A percentile compares a stretch with the other conserved stretches of the same genome.
Conservation (phyloP, 1,140 invertebrate genomes). For the Drosophila saltans region DNA sequence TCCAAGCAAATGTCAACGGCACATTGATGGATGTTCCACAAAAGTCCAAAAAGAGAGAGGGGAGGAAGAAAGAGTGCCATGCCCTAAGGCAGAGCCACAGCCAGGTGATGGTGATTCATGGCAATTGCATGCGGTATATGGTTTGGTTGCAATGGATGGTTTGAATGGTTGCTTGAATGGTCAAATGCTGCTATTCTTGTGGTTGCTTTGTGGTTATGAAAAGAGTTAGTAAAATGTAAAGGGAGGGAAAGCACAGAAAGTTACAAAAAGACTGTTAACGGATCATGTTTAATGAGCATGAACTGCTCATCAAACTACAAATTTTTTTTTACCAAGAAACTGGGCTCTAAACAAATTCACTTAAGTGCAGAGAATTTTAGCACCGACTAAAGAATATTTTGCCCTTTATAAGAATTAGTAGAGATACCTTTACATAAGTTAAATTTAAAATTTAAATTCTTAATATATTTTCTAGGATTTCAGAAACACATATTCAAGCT, state of each 20-base stretch:
- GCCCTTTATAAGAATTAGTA: too few relatives aligned
- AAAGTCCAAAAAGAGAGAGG: constrained; percentile 25
- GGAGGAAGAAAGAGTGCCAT: neutral
- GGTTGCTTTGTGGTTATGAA: constrained; percentile 47
- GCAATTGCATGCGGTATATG: constrained; percentile 75
- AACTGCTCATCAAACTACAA: constrained; percentile 14
- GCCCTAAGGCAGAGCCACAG: constrained; percentile 42
- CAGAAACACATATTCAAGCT: too few relatives aligned
- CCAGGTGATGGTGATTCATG: constrained; percentile 80
- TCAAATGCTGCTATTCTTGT: constrained; percentile 55
- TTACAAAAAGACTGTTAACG: constrained; percentile 40
- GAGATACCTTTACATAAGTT: too few relatives aligned
- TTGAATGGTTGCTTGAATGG: constrained; percentile 37
- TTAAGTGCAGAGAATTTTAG: too few relatives aligned
- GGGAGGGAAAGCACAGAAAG: constrained; percentile 3
- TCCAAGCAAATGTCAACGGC: constrained; percentile 78
- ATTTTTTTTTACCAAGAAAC: neutral
- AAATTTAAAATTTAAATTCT: too few relatives aligned
- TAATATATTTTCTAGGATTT: too few relatives aligned
- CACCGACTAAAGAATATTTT: too few relatives aligned
- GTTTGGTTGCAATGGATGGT: neutral
- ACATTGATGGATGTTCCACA: constrained; percentile 78
- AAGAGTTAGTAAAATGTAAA: neutral
- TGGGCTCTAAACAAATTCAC: too few relatives aligned
- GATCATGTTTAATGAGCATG: constrained; percentile 58